These are phyloP conservation scores for Ostrea edulis DNA, from an alignment of 1,140 invertebrate genomes.

Conservation along the genomic window DNA sequence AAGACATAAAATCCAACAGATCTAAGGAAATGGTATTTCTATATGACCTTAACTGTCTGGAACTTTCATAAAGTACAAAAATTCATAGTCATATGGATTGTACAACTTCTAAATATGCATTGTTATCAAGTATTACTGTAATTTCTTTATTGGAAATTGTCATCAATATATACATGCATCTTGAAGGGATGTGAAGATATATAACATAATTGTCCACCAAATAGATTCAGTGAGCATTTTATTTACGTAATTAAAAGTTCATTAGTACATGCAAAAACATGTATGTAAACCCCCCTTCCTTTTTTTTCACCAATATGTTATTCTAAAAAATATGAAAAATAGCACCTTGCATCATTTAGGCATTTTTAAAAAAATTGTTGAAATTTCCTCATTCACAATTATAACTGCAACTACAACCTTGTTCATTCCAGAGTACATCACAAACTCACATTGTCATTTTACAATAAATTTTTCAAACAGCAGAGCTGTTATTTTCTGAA, in stretches of 20 bases:
- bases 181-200: no score
- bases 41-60: no score
- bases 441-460: background rate
- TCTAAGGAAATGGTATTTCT: no score
- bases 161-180: no score
- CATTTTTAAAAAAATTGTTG: background rate
- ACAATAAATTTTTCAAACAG: background rate
- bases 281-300: background rate
- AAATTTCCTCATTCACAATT: background rate
- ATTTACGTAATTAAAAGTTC: no score
- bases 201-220: no score
- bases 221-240: no score
- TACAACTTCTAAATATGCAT: background rate
- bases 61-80: background rate
- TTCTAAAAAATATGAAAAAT: background rate
- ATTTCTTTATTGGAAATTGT: no score
- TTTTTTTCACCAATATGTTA: background rate
- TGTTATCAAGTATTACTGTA: no score
- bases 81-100: background rate
- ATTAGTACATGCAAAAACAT: background rate
- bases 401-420: background rate
- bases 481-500: background rate
- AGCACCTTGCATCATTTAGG: background rate
- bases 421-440: background rate
- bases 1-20: no score